phyloP scores from a whole-genome alignment of 2,113 vertebrate genomes.

The Falcunculus frontatus region DNA sequence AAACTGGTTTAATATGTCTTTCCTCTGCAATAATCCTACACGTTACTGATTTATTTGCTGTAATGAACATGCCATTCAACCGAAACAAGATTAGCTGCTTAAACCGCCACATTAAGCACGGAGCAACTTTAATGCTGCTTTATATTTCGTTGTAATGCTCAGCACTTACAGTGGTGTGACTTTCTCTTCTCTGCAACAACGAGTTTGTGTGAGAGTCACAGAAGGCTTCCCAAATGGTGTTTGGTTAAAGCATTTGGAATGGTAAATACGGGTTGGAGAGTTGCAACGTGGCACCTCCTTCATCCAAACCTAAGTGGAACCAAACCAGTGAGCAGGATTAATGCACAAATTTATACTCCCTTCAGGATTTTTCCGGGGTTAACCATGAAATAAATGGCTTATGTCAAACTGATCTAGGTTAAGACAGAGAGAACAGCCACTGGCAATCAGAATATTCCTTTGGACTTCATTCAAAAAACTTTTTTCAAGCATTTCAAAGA shows the following conservation, averaged over 20 bases:
- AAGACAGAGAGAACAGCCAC: background rate
- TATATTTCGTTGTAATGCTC: background rate
- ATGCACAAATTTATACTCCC: background rate
- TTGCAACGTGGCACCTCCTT: background rate
- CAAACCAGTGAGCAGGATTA: background rate
- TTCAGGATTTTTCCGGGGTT: slow-evolving; percentile 26
- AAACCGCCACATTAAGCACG: background rate
- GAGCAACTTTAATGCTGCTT: slow-evolving; percentile 28
- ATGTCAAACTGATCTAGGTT: slow-evolving; percentile 48
- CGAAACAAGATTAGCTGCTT: slow-evolving; percentile 44
- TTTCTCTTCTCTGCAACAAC: background rate
- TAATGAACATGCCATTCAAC: slow-evolving; percentile 52
- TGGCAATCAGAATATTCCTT: background rate
- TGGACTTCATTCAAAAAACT: background rate
- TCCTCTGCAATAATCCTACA: slow-evolving; percentile 50
- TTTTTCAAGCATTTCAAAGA: background rate
- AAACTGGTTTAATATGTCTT: slow-evolving; percentile 59
- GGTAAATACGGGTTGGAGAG: background rate
- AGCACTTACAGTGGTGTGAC: background rate
- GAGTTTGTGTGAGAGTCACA: background rate
- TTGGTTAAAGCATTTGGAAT: background rate
- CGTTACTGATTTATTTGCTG: slow-evolving; percentile 41
- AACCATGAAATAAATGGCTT: slow-evolving; percentile 50
- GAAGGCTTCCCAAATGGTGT: background rate
- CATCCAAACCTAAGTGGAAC: background rate